A percentile compares a stretch with the other conserved stretches of the same genome.
Evolutionary conservation across 2,797 vertebrate genomes (phyloP).

Genomic region (Pteropus rufus): DNA sequence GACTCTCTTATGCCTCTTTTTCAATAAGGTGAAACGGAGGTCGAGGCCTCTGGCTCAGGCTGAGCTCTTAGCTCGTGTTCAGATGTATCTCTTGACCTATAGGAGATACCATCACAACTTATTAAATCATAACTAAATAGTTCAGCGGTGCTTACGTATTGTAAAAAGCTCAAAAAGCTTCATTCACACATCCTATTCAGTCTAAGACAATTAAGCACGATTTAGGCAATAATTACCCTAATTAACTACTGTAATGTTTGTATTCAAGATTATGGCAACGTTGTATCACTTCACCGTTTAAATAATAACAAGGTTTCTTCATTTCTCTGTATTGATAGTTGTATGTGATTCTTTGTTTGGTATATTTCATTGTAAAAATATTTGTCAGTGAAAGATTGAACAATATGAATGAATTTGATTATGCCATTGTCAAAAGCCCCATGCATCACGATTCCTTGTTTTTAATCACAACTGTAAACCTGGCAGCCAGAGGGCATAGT

Average conservation of each 20-base stretch:
- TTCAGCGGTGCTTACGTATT: conserved; percentile 52
- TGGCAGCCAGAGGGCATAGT: conserved; percentile 92
- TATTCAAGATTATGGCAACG: conserved; percentile 81
- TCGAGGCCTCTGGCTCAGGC: conserved; percentile 77
- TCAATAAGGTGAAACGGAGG: conserved; percentile 86
- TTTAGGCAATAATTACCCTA: conserved; percentile 86
- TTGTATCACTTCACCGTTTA: conserved; percentile 80
- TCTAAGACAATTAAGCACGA: conserved; percentile 86
- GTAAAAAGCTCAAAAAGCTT: conserved; percentile 73
- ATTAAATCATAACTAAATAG: conserved; percentile 77
- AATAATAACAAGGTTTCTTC: conserved; percentile 83
- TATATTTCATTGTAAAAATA: conserved; percentile 92
- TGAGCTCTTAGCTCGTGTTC: conserved; percentile 75
- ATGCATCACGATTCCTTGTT: conserved; percentile 97
- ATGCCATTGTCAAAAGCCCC: conserved; percentile 94
- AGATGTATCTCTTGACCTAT: conserved; percentile 72
- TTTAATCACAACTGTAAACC: conserved; percentile 99
- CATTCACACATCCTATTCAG: conserved; percentile 81
- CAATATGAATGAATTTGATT: conserved; percentile 99
- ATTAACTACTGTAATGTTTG: conserved; percentile 86
- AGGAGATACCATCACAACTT: conserved; percentile 79
- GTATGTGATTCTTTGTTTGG: conserved; percentile 85
- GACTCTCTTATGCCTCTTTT: conserved; percentile 81
- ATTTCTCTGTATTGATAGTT: conserved; percentile 85
- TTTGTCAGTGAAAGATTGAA: conserved; percentile 91